Evolutionary conservation across 1,140 invertebrate species (phyloP), one percentile per base, ranked within the genome.

Genomic region (Spodoptera litura): DNA sequence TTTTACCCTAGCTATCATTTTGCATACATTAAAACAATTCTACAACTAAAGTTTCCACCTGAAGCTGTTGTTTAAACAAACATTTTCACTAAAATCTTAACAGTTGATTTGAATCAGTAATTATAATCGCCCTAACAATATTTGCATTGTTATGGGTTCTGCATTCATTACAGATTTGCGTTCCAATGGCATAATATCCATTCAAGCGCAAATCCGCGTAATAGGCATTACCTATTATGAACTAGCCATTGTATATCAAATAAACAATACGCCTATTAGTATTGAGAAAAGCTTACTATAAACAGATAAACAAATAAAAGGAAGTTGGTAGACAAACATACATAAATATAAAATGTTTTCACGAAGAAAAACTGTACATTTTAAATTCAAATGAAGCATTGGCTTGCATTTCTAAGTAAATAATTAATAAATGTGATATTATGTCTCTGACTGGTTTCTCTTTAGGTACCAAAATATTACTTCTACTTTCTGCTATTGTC

Each of bases 161-260:
- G 52, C 53, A 56, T 56, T 71, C 52, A 71, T 71, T 71, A 71
- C 15, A 13, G 31, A 38, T 71, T 71, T 56, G 68, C 51, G 53
- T 55, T 35, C 35, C 52, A 64, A 64, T 75, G 58, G 58, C 52
- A 44, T 49, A 62, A 53, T 59, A 27, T 35, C 73, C 58, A 75
- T 71, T 71, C 25, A 71, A 31, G 53, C 68, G 52, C 68, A 71
- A 71, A 71, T 71, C 68, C 31, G 68, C 52, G 53, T 71, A 71
- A 71, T 71, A 71, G 68, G 31, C 53, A 55, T 55, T 56, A 66
- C 38, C 62, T 66, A 55, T 55, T 71, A 56, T 56, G 68, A 27
- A 35, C 52, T 71, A 38, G 20, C 66, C 13, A 53, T 27, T 52
- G 52, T 38, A 71, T 71, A 71, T 38, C 49, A 53, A n/a, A 49